Conservation (phyloP, 1,140 invertebrate species). For the Medauroidea extradentata region DNA sequence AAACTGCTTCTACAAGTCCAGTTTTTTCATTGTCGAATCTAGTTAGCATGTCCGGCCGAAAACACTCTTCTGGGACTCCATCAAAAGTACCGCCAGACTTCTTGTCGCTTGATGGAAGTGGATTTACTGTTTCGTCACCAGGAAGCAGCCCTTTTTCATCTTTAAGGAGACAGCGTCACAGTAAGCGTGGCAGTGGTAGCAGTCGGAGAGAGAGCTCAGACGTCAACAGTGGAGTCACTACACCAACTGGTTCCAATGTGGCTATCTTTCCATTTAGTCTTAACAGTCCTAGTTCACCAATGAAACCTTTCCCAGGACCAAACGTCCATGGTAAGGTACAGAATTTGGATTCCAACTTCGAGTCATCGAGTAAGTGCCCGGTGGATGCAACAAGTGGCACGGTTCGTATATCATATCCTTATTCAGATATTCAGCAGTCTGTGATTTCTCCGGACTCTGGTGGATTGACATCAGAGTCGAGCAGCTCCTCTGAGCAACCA, state of each 20-base stretch:
- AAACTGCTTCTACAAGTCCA: conserved; percentile 37
- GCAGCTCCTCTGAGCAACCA: conserved; percentile 12
- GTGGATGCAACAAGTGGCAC: conserved; percentile 38
- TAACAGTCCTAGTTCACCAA: conserved; percentile 54
- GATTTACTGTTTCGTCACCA: conserved; percentile 16
- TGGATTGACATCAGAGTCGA: conserved; percentile 17
- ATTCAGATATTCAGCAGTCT: conserved; percentile 2
- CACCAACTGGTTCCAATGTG: conserved; percentile 48
- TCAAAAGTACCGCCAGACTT: conserved; percentile 38
- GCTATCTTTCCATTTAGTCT: conserved; percentile 57
- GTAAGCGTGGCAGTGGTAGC: conserved; percentile 24
- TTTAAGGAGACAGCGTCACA: conserved; percentile 30
- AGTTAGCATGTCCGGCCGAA: conserved; percentile 34
- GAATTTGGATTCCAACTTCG: conserved; percentile 10
- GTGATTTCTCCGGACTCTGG: conserved; percentile 1
- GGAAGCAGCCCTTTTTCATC: conserved; percentile 35
- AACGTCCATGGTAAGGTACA: no score
- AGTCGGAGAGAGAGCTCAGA: conserved; percentile 41
- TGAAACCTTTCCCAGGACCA: conserved; percentile 42
- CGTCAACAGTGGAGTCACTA: conserved; percentile 44
- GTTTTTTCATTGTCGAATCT: conserved; percentile 28
- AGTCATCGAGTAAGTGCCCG: conserved; percentile 28
- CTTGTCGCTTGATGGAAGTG: conserved; percentile 28
- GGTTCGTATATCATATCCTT: conserved; percentile 19
- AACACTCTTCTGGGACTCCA: conserved; percentile 44